A percentile compares a stretch with the other conserved stretches of the same genome.
Conservation (phyloP, 2,797 vertebrate species). For the Rallus crepitans region DNA sequence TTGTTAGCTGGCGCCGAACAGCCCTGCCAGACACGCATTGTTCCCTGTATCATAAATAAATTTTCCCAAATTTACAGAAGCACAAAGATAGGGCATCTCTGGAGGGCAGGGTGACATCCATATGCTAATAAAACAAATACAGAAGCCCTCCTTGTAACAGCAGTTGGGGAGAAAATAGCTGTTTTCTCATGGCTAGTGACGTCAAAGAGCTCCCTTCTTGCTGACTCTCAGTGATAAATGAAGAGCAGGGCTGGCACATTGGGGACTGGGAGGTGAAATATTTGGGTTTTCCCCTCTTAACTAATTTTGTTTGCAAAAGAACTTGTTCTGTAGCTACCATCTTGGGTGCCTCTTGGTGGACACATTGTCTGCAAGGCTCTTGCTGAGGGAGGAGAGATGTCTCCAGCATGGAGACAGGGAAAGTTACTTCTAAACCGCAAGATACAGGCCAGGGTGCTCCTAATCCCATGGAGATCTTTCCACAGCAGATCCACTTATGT, state of each 20-base stretch:
- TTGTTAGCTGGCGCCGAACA: constrained; percentile 65
- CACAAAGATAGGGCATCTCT: constrained; percentile 42
- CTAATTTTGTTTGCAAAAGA: constrained; percentile 26
- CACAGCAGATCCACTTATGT: neutral
- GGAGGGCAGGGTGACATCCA: constrained; percentile 71
- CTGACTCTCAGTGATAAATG: constrained; percentile 22
- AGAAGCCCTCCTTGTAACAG: neutral
- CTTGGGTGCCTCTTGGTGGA: neutral
- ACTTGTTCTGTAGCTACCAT: neutral
- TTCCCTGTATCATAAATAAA: constrained; percentile 66
- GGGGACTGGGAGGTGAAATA: neutral
- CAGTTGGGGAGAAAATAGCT: neutral
- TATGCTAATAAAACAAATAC: constrained; percentile 34
- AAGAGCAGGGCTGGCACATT: neutral
- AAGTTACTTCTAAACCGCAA: neutral
- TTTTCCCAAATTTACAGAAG: constrained; percentile 53
- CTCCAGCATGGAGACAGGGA: neutral
- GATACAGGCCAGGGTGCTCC: neutral
- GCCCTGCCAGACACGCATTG: constrained; percentile 61
- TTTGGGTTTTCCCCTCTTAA: constrained; percentile 6
- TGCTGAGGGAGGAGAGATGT: neutral
- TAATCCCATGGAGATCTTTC: neutral
- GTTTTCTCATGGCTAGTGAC: constrained; percentile 39
- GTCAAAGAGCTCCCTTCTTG: constrained; percentile 20
- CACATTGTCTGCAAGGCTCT: neutral